phyloP scores from a whole-genome alignment of 2,888 invertebrate genomes.

The Calliphora vomitoria region DNA sequence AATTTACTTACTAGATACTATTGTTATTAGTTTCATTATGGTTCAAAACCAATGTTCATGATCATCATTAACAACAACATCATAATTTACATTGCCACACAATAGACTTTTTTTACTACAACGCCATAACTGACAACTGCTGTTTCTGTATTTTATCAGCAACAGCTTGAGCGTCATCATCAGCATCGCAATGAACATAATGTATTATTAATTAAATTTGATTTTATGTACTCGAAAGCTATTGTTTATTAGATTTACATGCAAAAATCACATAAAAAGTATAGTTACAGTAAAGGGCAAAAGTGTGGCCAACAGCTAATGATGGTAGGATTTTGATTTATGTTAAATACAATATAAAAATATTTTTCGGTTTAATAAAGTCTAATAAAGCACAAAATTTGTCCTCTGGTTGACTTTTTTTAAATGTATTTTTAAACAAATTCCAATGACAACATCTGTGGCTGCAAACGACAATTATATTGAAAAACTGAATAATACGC shows the following conservation, averaged over 20 bases:
- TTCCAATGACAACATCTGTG: too few species aligned
- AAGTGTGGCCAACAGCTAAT: background rate
- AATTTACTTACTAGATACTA: too few species aligned
- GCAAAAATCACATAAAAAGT: background rate
- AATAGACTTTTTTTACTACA: background rate
- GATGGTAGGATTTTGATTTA: too few species aligned
- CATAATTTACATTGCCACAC: background rate
- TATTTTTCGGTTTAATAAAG: too few species aligned
- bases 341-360: too few species aligned
- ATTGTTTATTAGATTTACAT: constrained; percentile 34
- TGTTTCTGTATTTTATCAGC: constrained; percentile 34
- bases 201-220: constrained; percentile 59
- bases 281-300: background rate
- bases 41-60: constrained; percentile 32
- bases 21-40: background rate
- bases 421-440: too few species aligned
- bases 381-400: too few species aligned
- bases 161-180: constrained; percentile 14
- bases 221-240: constrained; percentile 46
- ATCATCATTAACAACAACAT: constrained; percentile 31
- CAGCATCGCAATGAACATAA: background rate
- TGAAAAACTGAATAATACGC: too few species aligned
- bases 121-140: background rate
- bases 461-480: too few species aligned
- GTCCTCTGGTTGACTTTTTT: too few species aligned